A percentile compares a stretch with the other conserved stretches of the same genome.
phyloP scores from a whole-genome alignment of 2,888 invertebrate species.

The Corbicula japonica region DNA sequence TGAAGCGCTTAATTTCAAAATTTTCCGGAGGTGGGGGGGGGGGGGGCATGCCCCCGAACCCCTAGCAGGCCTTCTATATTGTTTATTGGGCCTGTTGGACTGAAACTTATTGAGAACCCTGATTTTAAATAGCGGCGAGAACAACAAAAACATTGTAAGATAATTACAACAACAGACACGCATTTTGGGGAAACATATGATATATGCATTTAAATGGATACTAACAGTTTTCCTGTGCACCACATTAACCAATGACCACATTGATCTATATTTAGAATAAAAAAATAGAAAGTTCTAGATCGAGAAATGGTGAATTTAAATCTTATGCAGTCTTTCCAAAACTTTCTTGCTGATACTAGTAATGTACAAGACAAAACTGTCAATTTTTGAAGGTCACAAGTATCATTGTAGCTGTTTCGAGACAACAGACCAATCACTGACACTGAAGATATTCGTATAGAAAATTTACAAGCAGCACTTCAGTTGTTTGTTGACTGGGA shows the following conservation, averaged over 20 bases:
- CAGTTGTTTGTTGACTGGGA: constrained; percentile 26
- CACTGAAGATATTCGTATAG: constrained; percentile 11
- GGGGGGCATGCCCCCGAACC: no score
- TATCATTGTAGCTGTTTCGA: constrained; percentile 14
- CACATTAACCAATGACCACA: constrained; percentile 49
- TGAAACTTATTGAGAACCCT: no score
- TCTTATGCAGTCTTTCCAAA: constrained; percentile 6
- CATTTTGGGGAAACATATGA: constrained; percentile 53
- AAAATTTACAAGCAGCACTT: constrained; percentile 1
- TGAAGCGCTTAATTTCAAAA: no score
- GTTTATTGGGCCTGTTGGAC: no score
- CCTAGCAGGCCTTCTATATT: no score
- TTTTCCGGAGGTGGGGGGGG: no score
- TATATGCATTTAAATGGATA: constrained; percentile 47
- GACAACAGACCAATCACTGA: constrained; percentile 27
- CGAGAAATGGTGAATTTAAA: constrained; percentile 54
- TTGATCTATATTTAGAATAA: constrained; percentile 26
- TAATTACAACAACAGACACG: background rate
- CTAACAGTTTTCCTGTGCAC: constrained; percentile 44
- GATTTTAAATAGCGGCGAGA: no score
- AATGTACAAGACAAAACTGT: background rate
- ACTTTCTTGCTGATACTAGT: background rate
- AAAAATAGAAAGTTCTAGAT: constrained; percentile 63
- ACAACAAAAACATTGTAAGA: background rate
- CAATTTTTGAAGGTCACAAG: constrained; percentile 24